Conservation (phyloP, 2,888 invertebrate genomes). For the Hydrotaea diabolus region DNA sequence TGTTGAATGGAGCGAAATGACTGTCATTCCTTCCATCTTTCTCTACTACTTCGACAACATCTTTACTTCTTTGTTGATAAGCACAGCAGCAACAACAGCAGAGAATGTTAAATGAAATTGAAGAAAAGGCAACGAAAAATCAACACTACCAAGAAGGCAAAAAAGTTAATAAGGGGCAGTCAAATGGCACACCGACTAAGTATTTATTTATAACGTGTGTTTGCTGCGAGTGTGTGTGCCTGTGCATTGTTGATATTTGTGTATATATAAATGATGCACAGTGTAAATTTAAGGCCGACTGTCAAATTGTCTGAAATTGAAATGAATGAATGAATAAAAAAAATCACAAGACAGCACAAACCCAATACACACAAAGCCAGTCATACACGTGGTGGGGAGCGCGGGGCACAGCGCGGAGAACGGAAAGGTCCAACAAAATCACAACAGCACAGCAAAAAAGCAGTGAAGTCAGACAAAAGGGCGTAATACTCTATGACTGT, state of each 20-base stretch:
- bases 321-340: constrained; percentile 59
- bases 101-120: constrained; percentile 10
- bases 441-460: constrained; percentile 48
- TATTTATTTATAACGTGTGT: constrained; percentile 51
- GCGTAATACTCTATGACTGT: constrained; percentile 52
- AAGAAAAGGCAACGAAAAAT: constrained; percentile 33
- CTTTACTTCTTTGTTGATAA: neutral
- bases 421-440: neutral
- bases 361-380: neutral
- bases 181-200: constrained; percentile 62
- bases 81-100: neutral
- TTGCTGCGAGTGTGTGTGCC: constrained; percentile 35
- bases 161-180: constrained; percentile 66
- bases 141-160: constrained; percentile 48
- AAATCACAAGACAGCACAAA: neutral
- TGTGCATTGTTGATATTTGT: constrained; percentile 40
- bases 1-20: neutral
- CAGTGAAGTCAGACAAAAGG: constrained; percentile 59
- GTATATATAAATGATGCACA: constrained; percentile 57
- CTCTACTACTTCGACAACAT: neutral
- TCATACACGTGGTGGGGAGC: too few relatives aligned
- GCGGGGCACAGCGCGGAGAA: neutral
- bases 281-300: constrained; percentile 61
- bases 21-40: neutral
- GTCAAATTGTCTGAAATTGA: constrained; percentile 66